Evolutionary conservation across 35 echinoderm and acorn worm species (phyloP), one percentile per base, ranked within the genome.

Genomic region (Apostichopus californicus): DNA sequence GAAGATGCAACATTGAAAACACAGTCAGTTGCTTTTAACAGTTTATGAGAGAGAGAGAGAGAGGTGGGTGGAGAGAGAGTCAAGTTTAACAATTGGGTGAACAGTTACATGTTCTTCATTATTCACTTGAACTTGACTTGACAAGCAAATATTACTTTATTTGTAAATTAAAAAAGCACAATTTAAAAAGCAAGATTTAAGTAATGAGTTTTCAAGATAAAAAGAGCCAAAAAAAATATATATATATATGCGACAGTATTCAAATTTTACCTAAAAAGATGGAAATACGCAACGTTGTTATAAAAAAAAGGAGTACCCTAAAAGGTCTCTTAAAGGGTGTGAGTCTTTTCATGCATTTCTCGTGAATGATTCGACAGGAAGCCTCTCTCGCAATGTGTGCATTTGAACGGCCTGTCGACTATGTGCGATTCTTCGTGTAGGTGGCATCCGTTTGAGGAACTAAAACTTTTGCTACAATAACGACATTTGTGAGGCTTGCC

Each of bases 401-500:
- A 89, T 15, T 89, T 89, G 61, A 89, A 89, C 56, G 86, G 86
- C 25, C 86, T n/a, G 21, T 89, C 17, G 9, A 89, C 86, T 28
- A 89, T 89, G 63, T 89, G 86, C 5, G 86, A 89, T 52, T 89
- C 86, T 26, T 89, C 86, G 24, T 89, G 86, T 9, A 89, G 57
- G 24, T 89, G 86, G 25, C 86, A 89, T 22, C 86, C 86, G 34
- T 89, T 89, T 15, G 24, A 23, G 25, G 86, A 72, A 54, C 86
- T 89, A 26, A 89, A 89, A 46, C 57, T 34, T 26, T 89, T 89
- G 61, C 86, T 89, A 21, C 86, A 89, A 14, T 89, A 89, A 8
- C 86, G 57, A 72, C 86, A 89, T 66, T 89, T 89, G 61, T 89
- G 86, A 57, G 86, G 63, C 63, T 89, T 89, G 24, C 60, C 86